phyloP scores from a whole-genome alignment of 2,113 vertebrate genomes.

The Neogobius melanostomus region DNA sequence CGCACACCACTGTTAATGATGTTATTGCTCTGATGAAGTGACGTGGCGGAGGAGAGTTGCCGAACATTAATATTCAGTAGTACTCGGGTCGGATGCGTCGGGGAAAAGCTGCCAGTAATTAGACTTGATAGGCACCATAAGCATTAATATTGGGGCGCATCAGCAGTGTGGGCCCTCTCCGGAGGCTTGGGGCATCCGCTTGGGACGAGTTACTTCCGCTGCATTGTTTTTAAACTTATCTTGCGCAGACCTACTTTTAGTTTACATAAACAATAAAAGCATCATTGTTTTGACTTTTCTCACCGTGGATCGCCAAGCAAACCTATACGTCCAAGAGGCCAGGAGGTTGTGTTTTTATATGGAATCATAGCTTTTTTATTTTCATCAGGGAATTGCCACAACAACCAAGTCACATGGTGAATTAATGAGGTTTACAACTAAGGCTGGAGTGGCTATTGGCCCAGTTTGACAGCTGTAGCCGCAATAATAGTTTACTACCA shows the following conservation, averaged over 20 bases:
- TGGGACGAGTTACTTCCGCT: slow-evolving; percentile 31
- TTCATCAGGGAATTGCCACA: too few relatives aligned
- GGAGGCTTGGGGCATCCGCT: slow-evolving; percentile 32
- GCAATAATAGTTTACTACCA: too few relatives aligned
- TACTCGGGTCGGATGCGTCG: slow-evolving; percentile 37
- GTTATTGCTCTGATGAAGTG: slow-evolving; percentile 70
- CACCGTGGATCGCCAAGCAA: too few relatives aligned
- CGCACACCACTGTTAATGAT: slow-evolving; percentile 59
- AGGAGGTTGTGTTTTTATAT: too few relatives aligned
- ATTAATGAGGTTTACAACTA: too few relatives aligned
- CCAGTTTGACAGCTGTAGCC: too few relatives aligned
- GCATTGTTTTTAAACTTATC: slow-evolving; percentile 15
- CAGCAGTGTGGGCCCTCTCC: slow-evolving; percentile 47
- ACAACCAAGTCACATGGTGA: too few relatives aligned
- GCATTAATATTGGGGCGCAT: slow-evolving; percentile 65
- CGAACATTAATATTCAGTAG: slow-evolving; percentile 68
- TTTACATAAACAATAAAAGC: too few relatives aligned
- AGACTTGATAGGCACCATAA: slow-evolving; percentile 68
- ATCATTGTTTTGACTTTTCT: too few relatives aligned
- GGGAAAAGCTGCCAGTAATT: slow-evolving; percentile 60
- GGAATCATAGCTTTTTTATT: too few relatives aligned
- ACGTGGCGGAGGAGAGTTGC: slow-evolving; percentile 54
- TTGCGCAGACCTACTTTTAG: not conserved
- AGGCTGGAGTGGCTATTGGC: too few relatives aligned
- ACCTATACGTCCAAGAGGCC: too few relatives aligned